These are phyloP conservation scores for Melieria omissa DNA, from an alignment of 2,888 invertebrate species.

Conservation along the genomic window DNA sequence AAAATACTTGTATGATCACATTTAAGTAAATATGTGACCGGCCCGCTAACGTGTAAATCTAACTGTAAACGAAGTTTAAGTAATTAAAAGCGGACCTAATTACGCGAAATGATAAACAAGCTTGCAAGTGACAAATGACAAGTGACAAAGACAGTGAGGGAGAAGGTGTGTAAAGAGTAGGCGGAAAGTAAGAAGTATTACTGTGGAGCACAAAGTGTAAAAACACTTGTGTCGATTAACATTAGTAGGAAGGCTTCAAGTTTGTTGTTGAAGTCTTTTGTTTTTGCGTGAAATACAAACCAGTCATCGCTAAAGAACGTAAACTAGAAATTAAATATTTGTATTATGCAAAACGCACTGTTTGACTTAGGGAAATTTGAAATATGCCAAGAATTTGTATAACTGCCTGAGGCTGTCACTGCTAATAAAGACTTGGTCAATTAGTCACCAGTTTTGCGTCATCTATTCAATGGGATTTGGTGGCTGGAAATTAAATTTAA, in stretches of 20 bases:
- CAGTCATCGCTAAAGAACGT: neutral
- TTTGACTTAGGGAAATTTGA: too few relatives aligned
- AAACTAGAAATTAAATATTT: constrained; percentile 4
- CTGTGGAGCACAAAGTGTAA: neutral
- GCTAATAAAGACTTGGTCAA: too few relatives aligned
- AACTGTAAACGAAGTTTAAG: neutral
- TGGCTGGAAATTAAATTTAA: too few relatives aligned
- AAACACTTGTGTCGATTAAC: neutral
- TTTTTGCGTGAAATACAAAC: neutral
- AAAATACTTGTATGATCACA: neutral
- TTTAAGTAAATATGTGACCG: neutral
- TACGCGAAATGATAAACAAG: neutral
- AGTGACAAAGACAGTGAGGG: neutral
- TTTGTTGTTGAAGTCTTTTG: constrained; percentile 30
- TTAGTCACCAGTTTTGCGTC: too few relatives aligned
- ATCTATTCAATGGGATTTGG: too few relatives aligned
- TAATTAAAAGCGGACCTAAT: constrained; percentile 3
- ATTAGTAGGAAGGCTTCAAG: constrained; percentile 8
- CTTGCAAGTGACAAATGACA: neutral
- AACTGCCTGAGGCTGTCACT: too few relatives aligned
- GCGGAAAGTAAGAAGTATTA: neutral
- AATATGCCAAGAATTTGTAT: too few relatives aligned
- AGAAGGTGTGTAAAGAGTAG: neutral
- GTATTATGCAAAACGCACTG: too few relatives aligned
- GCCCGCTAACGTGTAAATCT: neutral